phyloP scores from a whole-genome alignment of 2,113 vertebrate genomes.

The Pelusios castaneus region DNA sequence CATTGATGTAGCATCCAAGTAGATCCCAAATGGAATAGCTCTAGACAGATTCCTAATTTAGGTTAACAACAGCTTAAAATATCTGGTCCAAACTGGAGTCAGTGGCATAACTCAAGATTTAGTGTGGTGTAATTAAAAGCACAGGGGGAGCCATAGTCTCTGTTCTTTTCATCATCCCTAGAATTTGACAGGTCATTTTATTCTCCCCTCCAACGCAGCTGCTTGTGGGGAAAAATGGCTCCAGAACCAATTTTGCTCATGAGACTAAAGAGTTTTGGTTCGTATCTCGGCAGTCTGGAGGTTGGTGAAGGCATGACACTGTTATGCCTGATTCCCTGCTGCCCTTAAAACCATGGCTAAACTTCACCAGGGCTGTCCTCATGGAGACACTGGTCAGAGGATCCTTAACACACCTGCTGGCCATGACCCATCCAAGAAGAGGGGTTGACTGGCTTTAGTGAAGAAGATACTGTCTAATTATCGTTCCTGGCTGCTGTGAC shows the following conservation, averaged over 20 bases:
- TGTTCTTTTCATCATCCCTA: background rate
- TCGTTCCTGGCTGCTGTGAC: background rate
- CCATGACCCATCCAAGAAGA: background rate
- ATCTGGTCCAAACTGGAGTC: background rate
- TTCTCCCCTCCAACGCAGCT: background rate
- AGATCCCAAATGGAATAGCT: background rate
- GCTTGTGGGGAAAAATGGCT: background rate
- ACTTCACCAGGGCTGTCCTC: background rate
- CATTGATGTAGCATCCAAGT: background rate
- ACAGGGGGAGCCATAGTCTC: background rate
- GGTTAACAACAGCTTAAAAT: background rate
- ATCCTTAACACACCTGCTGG: background rate
- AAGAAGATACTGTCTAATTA: background rate
- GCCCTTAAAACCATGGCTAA: constrained; percentile 47
- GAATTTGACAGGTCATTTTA: background rate
- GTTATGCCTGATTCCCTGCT: constrained; percentile 10
- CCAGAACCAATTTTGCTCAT: background rate
- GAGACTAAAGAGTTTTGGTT: background rate
- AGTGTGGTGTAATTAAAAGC: background rate
- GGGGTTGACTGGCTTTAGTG: background rate
- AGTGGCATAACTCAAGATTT: background rate
- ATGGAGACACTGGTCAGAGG: background rate
- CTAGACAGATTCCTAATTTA: background rate
- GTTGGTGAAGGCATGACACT: constrained; percentile 37
- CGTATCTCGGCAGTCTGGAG: background rate